Conservation (phyloP, 1,140 invertebrate genomes). For the Cardiocondyla obscurior region DNA sequence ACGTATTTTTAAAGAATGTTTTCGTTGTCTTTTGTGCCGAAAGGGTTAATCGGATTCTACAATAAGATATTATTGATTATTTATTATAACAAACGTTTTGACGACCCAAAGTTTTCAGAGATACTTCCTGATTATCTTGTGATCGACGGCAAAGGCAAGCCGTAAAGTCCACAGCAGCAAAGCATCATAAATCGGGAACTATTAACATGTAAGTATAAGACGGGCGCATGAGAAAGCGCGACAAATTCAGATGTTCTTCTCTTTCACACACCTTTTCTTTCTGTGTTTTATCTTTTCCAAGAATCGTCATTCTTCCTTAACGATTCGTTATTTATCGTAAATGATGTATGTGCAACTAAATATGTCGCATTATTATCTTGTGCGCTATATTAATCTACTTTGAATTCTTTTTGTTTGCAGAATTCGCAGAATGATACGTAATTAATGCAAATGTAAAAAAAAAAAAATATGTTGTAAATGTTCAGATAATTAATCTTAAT, state of each 20-base stretch:
- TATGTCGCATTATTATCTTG: slow-evolving; percentile 27
- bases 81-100: background rate
- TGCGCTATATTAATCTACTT: background rate
- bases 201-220: slow-evolving; percentile 72
- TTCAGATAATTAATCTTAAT: slow-evolving; percentile 13
- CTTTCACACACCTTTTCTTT: slow-evolving; percentile 30
- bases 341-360: slow-evolving; percentile 75
- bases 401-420: slow-evolving; percentile 15
- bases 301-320: slow-evolving; percentile 51
- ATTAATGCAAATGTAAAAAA: background rate
- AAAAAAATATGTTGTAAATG: slow-evolving; percentile 15
- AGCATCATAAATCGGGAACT: slow-evolving; percentile 57
- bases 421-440: background rate
- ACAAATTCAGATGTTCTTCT: slow-evolving; percentile 70
- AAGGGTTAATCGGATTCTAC: background rate
- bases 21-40: background rate
- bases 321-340: slow-evolving; percentile 75
- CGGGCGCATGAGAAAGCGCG: slow-evolving; percentile 74
- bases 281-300: slow-evolving; percentile 63
- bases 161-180: slow-evolving; percentile 41
- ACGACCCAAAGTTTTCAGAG: slow-evolving; percentile 35
- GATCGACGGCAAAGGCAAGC: background rate
- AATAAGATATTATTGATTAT: background rate
- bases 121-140: slow-evolving; percentile 14
- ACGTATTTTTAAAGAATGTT: background rate